A percentile compares a stretch with the other conserved stretches of the same genome.
These are phyloP conservation scores for Lynx canadensis DNA, from an alignment of 2,113 vertebrate genomes.

Conservation along the genomic window DNA sequence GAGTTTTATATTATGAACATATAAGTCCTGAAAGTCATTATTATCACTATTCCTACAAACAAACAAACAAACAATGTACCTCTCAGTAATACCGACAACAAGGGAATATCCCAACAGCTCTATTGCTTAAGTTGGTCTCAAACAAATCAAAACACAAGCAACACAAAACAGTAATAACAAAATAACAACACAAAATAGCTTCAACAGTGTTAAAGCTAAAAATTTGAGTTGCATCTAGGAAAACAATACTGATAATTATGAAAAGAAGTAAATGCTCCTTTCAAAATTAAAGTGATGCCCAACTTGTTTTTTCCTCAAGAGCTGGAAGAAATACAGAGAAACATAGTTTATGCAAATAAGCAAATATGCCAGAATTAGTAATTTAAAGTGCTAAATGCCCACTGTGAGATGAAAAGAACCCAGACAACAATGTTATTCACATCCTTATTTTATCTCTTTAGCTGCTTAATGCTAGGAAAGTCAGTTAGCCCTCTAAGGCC, in stretches of 20 bases:
- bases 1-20: neutral
- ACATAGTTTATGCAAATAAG: neutral
- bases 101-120: neutral
- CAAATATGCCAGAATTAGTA: neutral
- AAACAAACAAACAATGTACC: neutral
- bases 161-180: neutral
- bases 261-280: neutral
- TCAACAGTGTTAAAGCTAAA: neutral
- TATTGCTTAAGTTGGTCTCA: neutral
- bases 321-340: neutral
- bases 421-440: neutral
- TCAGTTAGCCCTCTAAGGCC: neutral
- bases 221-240: neutral
- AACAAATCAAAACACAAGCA: conserved; percentile 1
- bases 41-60: neutral
- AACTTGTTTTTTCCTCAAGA: neutral
- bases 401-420: neutral
- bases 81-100: neutral
- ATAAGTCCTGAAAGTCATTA: neutral
- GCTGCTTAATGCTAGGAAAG: neutral
- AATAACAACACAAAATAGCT: neutral
- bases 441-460: neutral
- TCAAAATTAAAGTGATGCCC: conserved; percentile 17
- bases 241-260: neutral
- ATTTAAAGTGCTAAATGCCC: neutral